These are phyloP conservation scores for Aquatica leii DNA, from an alignment of 2,888 invertebrate genomes.

Conservation along the genomic window DNA sequence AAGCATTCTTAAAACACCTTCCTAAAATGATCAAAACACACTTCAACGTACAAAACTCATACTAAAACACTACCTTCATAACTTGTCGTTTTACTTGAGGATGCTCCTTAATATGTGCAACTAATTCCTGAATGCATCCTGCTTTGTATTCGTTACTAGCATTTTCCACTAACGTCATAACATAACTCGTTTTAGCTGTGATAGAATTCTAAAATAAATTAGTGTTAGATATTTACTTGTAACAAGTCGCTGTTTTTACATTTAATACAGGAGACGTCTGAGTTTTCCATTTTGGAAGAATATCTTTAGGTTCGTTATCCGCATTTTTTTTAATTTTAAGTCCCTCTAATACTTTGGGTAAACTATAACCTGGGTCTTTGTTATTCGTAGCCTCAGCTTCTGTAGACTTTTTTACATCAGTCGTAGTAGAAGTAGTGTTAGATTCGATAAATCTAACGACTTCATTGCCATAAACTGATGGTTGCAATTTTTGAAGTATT, in stretches of 20 bases:
- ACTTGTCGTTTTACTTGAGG: constrained; percentile 78
- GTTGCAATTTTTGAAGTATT: constrained; percentile 62
- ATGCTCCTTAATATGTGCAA: constrained; percentile 75
- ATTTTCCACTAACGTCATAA: constrained; percentile 68
- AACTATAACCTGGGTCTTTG: constrained; percentile 40
- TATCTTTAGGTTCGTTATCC: constrained; percentile 50
- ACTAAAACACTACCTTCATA: constrained; percentile 67
- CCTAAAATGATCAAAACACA: constrained; percentile 59
- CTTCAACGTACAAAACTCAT: constrained; percentile 3
- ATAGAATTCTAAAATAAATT: no score
- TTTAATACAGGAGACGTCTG: no score
- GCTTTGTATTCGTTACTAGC: constrained; percentile 68
- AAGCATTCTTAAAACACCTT: constrained; percentile 73
- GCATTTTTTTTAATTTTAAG: constrained; percentile 57
- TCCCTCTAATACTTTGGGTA: constrained; percentile 60
- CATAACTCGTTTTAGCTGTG: constrained; percentile 71
- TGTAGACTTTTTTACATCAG: constrained; percentile 11
- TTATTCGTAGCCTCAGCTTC: constrained; percentile 11
- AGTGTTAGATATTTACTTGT: no score
- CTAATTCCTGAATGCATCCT: constrained; percentile 73
- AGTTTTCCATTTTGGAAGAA: constrained; percentile 63
- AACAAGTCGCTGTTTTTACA: no score
- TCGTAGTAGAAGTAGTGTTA: not conserved
- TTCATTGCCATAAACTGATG: constrained; percentile 54
- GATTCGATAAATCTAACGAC: constrained; percentile 49